A percentile compares a stretch with the other conserved stretches of the same genome.
Evolutionary conservation across 2,797 vertebrate species (phyloP).

Genomic region (Ceryle rudis): DNA sequence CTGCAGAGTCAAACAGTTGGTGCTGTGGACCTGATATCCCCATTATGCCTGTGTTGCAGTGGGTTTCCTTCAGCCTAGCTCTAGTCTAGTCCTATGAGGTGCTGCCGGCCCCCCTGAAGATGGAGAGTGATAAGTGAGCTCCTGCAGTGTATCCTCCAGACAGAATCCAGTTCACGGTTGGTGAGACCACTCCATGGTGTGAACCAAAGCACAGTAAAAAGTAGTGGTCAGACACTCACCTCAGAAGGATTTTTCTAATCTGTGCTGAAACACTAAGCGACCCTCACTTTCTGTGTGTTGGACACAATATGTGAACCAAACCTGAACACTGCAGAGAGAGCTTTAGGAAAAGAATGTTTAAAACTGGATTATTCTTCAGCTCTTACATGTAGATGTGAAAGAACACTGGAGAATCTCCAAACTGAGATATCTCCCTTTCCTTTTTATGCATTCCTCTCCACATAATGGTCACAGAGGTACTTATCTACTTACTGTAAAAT

Average conservation of each 20-base stretch:
- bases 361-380: neutral
- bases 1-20: neutral
- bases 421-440: neutral
- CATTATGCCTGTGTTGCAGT: rapidly evolving
- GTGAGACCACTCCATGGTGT: rapidly evolving
- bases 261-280: neutral
- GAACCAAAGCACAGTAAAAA: neutral
- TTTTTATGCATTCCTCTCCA: neutral
- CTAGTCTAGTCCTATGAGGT: rapidly evolving
- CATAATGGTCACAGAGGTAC: neutral
- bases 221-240: rapidly evolving
- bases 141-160: rapidly evolving
- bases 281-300: rapidly evolving
- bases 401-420: neutral
- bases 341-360: neutral
- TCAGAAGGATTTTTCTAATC: neutral
- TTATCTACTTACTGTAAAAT: neutral
- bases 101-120: neutral
- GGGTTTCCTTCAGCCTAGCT: neutral
- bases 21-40: neutral
- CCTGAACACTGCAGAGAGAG: neutral
- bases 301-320: rapidly evolving
- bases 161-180: rapidly evolving
- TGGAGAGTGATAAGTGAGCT: neutral
- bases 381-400: neutral